Conservation (phyloP, 2,113 vertebrate species). For the Lampris incognitus region DNA sequence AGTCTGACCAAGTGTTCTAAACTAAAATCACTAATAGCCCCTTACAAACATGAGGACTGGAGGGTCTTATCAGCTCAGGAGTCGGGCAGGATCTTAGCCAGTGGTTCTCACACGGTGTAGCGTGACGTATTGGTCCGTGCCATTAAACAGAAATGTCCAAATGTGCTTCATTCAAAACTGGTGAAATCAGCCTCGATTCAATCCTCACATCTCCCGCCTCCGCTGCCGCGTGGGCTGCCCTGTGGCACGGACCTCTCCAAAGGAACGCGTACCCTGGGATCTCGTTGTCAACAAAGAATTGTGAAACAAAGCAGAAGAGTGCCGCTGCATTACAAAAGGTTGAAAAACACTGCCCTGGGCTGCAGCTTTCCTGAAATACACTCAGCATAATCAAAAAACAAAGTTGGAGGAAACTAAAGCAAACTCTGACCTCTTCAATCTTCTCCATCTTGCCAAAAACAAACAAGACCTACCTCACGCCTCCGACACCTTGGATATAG, state of each 20-base stretch:
- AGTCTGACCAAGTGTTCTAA: too few species aligned
- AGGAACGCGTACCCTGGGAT: slow-evolving; percentile 20
- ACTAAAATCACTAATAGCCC: too few species aligned
- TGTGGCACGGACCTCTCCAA: slow-evolving; percentile 15
- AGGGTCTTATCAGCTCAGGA: too few species aligned
- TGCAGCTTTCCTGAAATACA: slow-evolving; percentile 41
- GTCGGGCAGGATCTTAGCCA: background rate
- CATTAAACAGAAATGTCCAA: background rate
- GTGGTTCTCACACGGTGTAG: background rate
- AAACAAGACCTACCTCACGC: slow-evolving; percentile 5
- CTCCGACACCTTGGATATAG: slow-evolving; percentile 19
- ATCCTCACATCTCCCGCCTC: background rate
- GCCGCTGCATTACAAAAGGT: slow-evolving; percentile 28
- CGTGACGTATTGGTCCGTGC: background rate
- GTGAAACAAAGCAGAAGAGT: background rate
- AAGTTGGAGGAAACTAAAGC: background rate
- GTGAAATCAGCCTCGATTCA: background rate
- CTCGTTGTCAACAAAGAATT: slow-evolving; percentile 9
- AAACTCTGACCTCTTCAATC: slow-evolving; percentile 18
- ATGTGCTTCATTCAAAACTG: background rate
- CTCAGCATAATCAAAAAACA: background rate
- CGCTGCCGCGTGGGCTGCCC: slow-evolving; percentile 18
- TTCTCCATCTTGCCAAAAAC: slow-evolving; percentile 19
- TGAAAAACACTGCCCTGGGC: slow-evolving; percentile 30
- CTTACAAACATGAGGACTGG: too few species aligned